Conservation (phyloP, 2,888 invertebrate species). For the Aquatica leii region DNA sequence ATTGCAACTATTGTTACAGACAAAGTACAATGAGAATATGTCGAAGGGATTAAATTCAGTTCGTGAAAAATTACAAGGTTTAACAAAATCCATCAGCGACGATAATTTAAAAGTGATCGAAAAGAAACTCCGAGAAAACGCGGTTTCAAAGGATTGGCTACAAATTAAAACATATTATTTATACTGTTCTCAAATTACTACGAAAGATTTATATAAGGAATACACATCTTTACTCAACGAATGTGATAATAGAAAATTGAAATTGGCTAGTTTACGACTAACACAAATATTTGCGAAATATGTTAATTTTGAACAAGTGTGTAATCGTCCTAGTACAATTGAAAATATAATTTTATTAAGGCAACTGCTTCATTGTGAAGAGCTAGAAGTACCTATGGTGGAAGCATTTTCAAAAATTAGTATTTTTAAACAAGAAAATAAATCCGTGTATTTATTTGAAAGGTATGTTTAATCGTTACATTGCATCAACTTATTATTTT, state of each 20-base stretch:
- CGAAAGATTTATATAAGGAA: conserved; percentile 34
- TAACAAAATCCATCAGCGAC: conserved; percentile 46
- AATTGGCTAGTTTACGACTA: conserved; percentile 47
- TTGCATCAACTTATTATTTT: not conserved
- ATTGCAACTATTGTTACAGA: conserved; percentile 51
- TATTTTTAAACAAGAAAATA: conserved; percentile 45
- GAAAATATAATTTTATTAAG: conserved; percentile 49
- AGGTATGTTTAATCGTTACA: conserved; percentile 25
- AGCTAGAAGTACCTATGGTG: conserved; percentile 55
- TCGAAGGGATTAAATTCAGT: conserved; percentile 45
- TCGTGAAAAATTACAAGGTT: conserved; percentile 48
- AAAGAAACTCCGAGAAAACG: conserved; percentile 40
- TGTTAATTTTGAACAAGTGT: conserved; percentile 46
- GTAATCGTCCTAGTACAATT: conserved; percentile 40
- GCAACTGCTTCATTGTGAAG: conserved; percentile 48
- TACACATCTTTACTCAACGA: conserved; percentile 43
- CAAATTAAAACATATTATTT: conserved; percentile 50
- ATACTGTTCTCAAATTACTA: conserved; percentile 44
- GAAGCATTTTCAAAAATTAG: conserved; percentile 51
- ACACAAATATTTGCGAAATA: conserved; percentile 51
- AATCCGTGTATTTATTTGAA: conserved; percentile 46
- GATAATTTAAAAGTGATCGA: conserved; percentile 45
- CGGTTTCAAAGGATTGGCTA: conserved; percentile 45
- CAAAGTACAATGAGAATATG: conserved; percentile 53
- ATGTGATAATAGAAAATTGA: conserved; percentile 23